Percentiles rank a stretch among this genome's conserved stretches.
These are phyloP conservation scores for Neogale vison DNA, from an alignment of 2,113 vertebrate genomes.

Conservation along the genomic window DNA sequence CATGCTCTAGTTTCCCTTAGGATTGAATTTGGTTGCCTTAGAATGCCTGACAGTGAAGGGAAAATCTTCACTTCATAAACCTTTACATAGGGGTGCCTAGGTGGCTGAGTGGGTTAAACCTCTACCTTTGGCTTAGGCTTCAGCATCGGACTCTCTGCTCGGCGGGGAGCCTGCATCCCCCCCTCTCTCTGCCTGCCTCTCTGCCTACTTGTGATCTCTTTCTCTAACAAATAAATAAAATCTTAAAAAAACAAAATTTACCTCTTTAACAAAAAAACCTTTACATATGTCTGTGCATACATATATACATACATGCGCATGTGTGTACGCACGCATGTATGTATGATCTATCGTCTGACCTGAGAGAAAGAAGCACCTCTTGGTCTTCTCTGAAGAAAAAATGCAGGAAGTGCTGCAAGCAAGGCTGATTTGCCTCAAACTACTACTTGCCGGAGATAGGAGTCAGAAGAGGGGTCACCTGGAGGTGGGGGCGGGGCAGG, in stretches of 20 bases:
- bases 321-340: neutral
- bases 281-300: neutral
- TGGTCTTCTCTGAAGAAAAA: neutral
- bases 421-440: neutral
- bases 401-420: neutral
- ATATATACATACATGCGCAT: neutral
- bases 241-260: too few relatives aligned
- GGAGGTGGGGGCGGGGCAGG: accelerated
- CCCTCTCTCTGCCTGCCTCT: too few relatives aligned
- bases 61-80: neutral
- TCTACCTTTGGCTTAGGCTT: too few relatives aligned
- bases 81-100: neutral
- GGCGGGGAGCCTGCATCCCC: too few relatives aligned
- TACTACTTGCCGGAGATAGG: neutral
- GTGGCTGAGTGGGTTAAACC: too few relatives aligned
- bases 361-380: neutral
- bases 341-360: neutral
- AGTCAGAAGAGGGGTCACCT: neutral
- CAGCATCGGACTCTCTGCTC: too few relatives aligned
- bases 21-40: neutral
- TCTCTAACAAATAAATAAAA: too few relatives aligned
- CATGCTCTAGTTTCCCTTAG: neutral
- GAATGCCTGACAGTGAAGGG: neutral
- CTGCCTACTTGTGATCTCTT: too few relatives aligned
- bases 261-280: neutral